These are phyloP conservation scores for Dendrolimus houi DNA, from an alignment of 2,888 invertebrate species.

Conservation along the genomic window DNA sequence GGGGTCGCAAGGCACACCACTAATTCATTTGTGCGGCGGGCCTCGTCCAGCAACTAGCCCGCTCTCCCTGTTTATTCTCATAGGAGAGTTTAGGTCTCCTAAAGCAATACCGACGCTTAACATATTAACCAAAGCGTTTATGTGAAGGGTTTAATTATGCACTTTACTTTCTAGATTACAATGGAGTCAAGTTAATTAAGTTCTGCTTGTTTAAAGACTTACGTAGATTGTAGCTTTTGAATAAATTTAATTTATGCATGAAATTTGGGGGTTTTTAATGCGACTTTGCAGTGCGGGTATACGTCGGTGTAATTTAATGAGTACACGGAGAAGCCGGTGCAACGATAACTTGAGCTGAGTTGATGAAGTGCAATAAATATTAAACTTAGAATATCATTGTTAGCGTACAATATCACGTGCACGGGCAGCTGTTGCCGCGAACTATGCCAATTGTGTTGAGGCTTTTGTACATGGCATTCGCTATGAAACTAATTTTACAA, in stretches of 20 bases:
- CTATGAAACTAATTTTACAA: slow-evolving; percentile 58
- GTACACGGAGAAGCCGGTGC: slow-evolving; percentile 20
- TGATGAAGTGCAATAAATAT: slow-evolving; percentile 73
- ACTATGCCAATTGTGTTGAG: slow-evolving; percentile 64
- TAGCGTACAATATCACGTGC: slow-evolving; percentile 41
- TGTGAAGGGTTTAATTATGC: slow-evolving; percentile 69
- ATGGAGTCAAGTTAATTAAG: slow-evolving; percentile 69
- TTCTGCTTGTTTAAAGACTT: slow-evolving; percentile 63
- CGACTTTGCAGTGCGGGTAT: slow-evolving; percentile 18
- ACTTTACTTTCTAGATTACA: slow-evolving; percentile 60
- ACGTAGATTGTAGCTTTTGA: slow-evolving; percentile 47
- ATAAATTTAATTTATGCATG: slow-evolving; percentile 52
- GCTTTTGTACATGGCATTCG: slow-evolving; percentile 60
- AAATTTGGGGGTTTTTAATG: slow-evolving; percentile 50
- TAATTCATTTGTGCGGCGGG: slow-evolving; percentile 68
- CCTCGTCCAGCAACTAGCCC: slow-evolving; percentile 41
- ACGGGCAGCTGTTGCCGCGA: slow-evolving; percentile 54
- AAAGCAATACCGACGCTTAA: slow-evolving; percentile 68
- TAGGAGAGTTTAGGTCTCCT: slow-evolving; percentile 72
- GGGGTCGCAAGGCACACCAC: slow-evolving; percentile 30
- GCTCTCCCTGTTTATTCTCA: slow-evolving; percentile 68
- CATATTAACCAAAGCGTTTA: slow-evolving; percentile 71
- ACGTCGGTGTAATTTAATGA: slow-evolving; percentile 13
- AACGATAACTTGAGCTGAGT: slow-evolving; percentile 43
- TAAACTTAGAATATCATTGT: slow-evolving; percentile 72